Base-by-base conservation (phyloP, 2,888 invertebrate species). In the Cinara cedri region DNA sequence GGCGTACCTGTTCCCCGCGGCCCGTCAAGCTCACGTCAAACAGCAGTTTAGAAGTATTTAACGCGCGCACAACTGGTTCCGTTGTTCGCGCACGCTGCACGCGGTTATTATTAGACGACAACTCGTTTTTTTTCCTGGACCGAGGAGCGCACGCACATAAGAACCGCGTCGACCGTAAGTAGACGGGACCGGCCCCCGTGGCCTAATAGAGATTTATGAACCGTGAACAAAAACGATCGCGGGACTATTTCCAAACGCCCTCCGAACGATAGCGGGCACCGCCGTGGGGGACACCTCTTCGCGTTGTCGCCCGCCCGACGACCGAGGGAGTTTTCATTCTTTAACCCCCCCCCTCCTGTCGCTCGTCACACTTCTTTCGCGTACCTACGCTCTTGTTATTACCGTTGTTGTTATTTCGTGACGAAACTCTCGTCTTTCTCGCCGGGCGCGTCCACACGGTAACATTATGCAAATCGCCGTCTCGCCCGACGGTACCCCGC, bases 171-270 rank as follows among this genome's bases (percentile, higher is more conserved):
- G 16, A 75, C 49, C 34, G 34, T 34, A 34, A 34, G 34, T 34
- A 34, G 34, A 34, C 34, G 34, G 34, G n/a, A n/a, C 60, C 68
- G 49, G 70, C 68, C 70, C 68, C 46, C n/a, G 54, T 26, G 66
- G 68, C 76, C 76, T 76, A 78, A 78, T 70, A 60, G 78, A 78
- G 78, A 78, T 78, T 78, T 78, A 78, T 70, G 78, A 78, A 78
- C 78, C 78, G 78, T 78, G 78, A 78, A n/a, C n/a, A n/a, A n/a
- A 78, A 78, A 70, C 16, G 78, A 78, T 78, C 78, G n/a, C n/a
- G 42, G 26, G 16, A 60, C 51, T 70, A 70, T 78, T 78, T 78
- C 78, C 60, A 68, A 78, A 78, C 78, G 60, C 49, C 78, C 60
- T 60, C 63, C 8, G 42, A 44, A 55, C 42, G 16, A 13, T 14